A percentile compares a stretch with the other conserved stretches of the same genome.
Conservation (phyloP, 2,113 vertebrate genomes). For the Periophthalmodon schlosseri region DNA sequence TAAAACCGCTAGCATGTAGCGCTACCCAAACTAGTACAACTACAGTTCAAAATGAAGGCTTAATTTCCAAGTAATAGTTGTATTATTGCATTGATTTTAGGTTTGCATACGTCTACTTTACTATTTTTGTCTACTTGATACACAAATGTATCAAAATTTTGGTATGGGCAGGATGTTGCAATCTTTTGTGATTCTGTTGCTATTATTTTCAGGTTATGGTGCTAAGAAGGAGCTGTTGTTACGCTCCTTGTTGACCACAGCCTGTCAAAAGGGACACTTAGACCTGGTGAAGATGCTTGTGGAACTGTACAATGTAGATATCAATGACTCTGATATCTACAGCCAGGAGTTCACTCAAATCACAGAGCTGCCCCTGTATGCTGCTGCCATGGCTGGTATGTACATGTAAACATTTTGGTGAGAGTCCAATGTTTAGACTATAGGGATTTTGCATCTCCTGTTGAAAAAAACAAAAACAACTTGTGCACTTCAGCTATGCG, state of each 20-base stretch:
- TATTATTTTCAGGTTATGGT: slow-evolving; percentile 66
- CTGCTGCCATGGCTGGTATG: slow-evolving; percentile 87
- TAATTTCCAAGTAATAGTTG: too few species aligned
- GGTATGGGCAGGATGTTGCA: too few species aligned
- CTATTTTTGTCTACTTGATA: neutral
- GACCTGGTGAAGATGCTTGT: slow-evolving; percentile 86
- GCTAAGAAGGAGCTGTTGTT: slow-evolving; percentile 81
- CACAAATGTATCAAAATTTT: neutral
- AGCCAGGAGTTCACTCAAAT: slow-evolving; percentile 88
- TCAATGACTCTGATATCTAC: slow-evolving; percentile 82
- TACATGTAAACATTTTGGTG: neutral
- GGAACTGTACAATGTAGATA: slow-evolving; percentile 81
- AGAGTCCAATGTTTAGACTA: too few species aligned
- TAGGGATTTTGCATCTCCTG: too few species aligned
- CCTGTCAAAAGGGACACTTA: slow-evolving; percentile 88
- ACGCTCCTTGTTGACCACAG: slow-evolving; percentile 89
- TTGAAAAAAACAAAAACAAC: too few species aligned
- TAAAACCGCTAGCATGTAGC: too few species aligned
- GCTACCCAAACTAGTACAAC: too few species aligned
- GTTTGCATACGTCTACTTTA: too few species aligned
- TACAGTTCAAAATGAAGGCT: too few species aligned
- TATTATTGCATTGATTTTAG: too few species aligned
- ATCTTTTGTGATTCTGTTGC: neutral
- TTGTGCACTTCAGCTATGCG: too few species aligned
- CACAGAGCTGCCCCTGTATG: slow-evolving; percentile 86